Base-by-base conservation (phyloP, 2,797 vertebrate genomes). In the Setipinna tenuifilis region DNA sequence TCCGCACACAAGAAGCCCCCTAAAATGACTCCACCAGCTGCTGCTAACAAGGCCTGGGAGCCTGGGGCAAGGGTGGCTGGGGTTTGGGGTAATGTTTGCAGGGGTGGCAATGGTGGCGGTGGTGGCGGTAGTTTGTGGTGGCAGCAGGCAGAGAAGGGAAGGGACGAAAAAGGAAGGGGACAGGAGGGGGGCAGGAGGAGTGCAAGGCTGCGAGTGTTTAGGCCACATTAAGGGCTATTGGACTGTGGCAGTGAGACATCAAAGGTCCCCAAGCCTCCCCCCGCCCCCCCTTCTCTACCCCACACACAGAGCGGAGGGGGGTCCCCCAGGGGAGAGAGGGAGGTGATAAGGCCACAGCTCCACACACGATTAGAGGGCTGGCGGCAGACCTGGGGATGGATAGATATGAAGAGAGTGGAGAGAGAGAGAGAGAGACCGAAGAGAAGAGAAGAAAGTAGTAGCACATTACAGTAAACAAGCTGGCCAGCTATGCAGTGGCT, bases 191-290 rank as follows among this genome's bases (percentile, higher is more conserved):
- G 28, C 35, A 0, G 28, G 65, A 28, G 19, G 71, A 31, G 89
- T 91, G 89, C 92, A 93, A 91, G 91, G 92, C 92, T 91, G 91
- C 88, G 92, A 90, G 92, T 93, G 92, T 94, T 94, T 92, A 93
- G 90, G 91, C 92, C 90, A 90, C 91, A 86, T 91, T 81, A 87
- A 91, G 92, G 93, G 87, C 85, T 86, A 87, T 82, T 81, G 83
- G 82, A 59, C 83, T 82, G 78, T 86, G 81, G 81, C 81, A 28
- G 81, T 44, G 71, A 35, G 71, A 78, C 71, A 41, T 78, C 71
- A 78, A 78, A 78, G 71, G 71, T 5, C 16, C 17, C 41, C 31
- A 31, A 78, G 21, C 6, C 19, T 12, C 31, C 6, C 35, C 71
- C 31, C 16, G 28, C 31, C 41, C 17, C 61, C 21, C 61, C n/a